A percentile compares a stretch with the other conserved stretches of the same genome.
Evolutionary conservation across 2,888 invertebrate species (phyloP).

Genomic region (Leptinotarsa juncta): DNA sequence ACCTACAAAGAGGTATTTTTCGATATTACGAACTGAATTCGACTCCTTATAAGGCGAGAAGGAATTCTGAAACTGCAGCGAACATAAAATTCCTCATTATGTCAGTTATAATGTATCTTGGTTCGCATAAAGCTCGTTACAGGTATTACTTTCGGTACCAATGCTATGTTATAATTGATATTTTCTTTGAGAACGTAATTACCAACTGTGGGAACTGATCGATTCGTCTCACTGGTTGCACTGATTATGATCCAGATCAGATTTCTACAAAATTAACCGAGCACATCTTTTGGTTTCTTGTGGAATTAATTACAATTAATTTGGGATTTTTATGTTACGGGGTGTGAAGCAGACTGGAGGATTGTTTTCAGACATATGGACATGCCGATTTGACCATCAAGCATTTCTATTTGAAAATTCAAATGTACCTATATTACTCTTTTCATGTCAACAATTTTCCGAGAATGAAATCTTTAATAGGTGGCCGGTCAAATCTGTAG

Average conservation of each 20-base stretch:
- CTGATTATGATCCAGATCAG: slow-evolving; percentile 11
- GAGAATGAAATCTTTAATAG: neutral
- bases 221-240: neutral
- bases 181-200: slow-evolving; percentile 21
- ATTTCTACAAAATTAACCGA: neutral
- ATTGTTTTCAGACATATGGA: no score
- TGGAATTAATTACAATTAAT: neutral
- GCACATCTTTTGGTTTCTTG: neutral
- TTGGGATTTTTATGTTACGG: neutral
- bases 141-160: slow-evolving; percentile 20
- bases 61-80: slow-evolving; percentile 2
- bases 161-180: slow-evolving; percentile 21
- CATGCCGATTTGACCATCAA: neutral
- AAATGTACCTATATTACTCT: neutral
- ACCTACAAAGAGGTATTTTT: slow-evolving; percentile 10
- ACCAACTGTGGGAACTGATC: slow-evolving; percentile 20
- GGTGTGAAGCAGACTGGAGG: no score
- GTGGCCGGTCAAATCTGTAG: slow-evolving; percentile 5
- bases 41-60: slow-evolving; percentile 3
- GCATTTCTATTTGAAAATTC: neutral
- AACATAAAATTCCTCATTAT: slow-evolving; percentile 18
- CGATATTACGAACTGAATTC: slow-evolving; percentile 4
- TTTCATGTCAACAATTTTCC: neutral
- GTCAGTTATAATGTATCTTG: slow-evolving; percentile 1
- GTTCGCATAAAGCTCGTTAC: slow-evolving; percentile 23